Percentiles rank a stretch among this genome's conserved stretches.
Conservation (phyloP, 2,113 vertebrate genomes). For the Alces alces region DNA sequence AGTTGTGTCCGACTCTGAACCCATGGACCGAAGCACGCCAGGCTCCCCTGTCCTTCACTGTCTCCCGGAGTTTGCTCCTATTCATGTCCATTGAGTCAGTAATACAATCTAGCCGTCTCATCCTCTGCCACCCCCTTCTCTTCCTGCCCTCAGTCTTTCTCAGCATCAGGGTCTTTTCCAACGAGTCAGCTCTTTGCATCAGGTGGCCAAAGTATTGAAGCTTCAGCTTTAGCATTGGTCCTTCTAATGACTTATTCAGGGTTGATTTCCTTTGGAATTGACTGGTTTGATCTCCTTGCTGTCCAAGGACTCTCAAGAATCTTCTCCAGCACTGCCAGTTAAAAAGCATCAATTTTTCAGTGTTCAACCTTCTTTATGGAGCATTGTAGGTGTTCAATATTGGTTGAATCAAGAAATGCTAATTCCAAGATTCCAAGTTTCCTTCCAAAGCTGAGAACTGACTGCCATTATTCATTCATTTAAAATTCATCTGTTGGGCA, state of each 20-base stretch:
- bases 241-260: neutral
- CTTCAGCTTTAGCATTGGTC: neutral
- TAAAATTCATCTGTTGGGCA: neutral
- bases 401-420: neutral
- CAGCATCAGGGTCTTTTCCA: neutral
- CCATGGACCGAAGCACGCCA: fast-evolving
- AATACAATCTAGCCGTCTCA: neutral
- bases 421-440: neutral
- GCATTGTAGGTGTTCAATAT: neutral
- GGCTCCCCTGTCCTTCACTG: neutral
- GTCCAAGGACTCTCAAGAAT: neutral
- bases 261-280: neutral
- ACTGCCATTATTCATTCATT: neutral
- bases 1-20: neutral
- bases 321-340: neutral
- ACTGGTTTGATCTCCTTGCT: neutral
- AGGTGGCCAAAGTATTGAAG: neutral
- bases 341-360: neutral
- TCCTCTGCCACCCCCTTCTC: neutral
- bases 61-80: neutral
- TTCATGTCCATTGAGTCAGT: neutral
- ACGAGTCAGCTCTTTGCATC: neutral
- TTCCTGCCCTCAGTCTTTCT: neutral
- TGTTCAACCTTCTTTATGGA: neutral
- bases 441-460: neutral